Evolutionary conservation across 2,888 invertebrate species (phyloP), one percentile per base, ranked within the genome.

Genomic region (Amblyjoppa fuscipennis): DNA sequence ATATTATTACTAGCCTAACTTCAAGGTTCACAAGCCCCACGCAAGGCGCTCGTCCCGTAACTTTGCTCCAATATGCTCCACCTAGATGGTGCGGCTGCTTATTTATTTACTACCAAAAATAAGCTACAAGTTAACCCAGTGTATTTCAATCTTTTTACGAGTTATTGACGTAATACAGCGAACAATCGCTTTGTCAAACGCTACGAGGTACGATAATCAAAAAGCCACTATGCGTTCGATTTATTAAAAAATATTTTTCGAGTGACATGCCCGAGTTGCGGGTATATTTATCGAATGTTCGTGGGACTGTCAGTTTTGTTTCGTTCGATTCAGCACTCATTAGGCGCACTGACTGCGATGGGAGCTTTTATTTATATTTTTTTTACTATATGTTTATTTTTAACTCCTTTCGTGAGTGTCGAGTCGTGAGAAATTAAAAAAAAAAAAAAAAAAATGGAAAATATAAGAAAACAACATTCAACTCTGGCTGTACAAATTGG

Each of bases 81-180:
- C 75, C 77, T 77, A 76, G 76, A 51, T 75, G 68, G 71, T 80
- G 87, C 20, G 71, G 76, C 25, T 53, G 76, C 79, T 87, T 87
- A 87, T 83, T 88, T 86, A 86, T 86, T 82, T 83, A 79, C 80
- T 73, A 87, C 83, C 83, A 81, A 83, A 86, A 86, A 86, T 86
- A 86, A 86, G 51, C 73, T 77, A 56, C 71, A 71, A 76, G 68
- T 31, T 66, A 85, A 75, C 59, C 73, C 28, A 20, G 71, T 49
- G 51, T 38, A 56, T 53, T 74, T 66, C 3, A n/a, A 66, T 64
- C 28, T 71, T 69, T 53, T 59, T 25, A 70, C 34, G 28, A 61
- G 74, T 49, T 28, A 74, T 81, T 81, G 81, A 77, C 81, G 74
- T 73, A 81, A 81, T 77, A 77, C 51, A 56, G 31, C 49, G 4